Evolutionary conservation across 1,140 invertebrate species (phyloP), one percentile per base, ranked within the genome.

Genomic region (Drosophila pallidifrons): DNA sequence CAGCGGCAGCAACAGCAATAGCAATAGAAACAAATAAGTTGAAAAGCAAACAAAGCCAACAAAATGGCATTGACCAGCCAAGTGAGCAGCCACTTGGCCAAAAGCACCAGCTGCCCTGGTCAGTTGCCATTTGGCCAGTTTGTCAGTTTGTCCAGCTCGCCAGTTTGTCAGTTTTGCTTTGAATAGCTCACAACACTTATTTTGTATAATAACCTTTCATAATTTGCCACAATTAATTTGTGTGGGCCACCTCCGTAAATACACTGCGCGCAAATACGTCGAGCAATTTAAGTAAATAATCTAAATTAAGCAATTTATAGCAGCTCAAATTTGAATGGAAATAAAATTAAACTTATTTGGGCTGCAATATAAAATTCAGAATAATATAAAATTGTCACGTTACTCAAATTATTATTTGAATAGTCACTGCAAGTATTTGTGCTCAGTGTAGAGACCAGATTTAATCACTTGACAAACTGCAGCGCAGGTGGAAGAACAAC

Each of bases 31-130:
- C 43, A 64, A 32, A 49, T 35, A 57, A 70, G 46, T 65, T 64
- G 45, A 59, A 59, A 71, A 25, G 43, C 52, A 76, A 59, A 77
- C 60, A 73, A 59, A 76, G 63, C 55, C 66, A 52, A 51, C 79
- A 64, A 79, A 66, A 71, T 71, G 83, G 72, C 83, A 87, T 88
- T 88, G 83, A 88, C 83, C 83, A 88, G 66, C 70, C 69, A 71
- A 89, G 77, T 78, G 80, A 61, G 59, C 51, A 63, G 69, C 52
- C 52, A 67, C 38, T 57, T 66, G 51, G 52, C 32, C 32, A 66
- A 57, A 32, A 54, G n/a, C 35, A 65, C 16, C 49, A 65, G 38
- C 61, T 38, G 30, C 16, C 41, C 35, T 52, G 61, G 38, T 43
- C 43, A 57, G 25, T 57, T 58, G 51, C 49, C 32, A 52, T 7